Base-by-base conservation (phyloP, 2,113 vertebrate genomes). In the Larimichthys crocea region DNA sequence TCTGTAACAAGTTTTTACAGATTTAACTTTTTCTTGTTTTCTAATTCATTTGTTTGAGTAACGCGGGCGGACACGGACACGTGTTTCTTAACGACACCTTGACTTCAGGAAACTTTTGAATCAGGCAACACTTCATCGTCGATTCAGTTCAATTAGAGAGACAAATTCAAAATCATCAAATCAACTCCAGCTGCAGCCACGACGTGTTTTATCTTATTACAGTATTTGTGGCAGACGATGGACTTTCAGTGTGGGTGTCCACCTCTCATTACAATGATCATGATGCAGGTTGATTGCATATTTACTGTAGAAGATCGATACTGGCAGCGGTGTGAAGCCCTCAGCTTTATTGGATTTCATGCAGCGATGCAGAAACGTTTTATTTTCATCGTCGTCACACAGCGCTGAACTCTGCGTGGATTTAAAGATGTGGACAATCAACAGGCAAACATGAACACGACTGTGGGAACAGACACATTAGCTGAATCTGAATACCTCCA, bases 271-370 rank as follows among this genome's bases (percentile, higher is more conserved):
- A 31, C 5, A 35, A 59, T 5, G 42, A 72, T 31, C n/a, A 40
- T 14, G 31, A 63, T 26, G n/a, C 22, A 17, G 62, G 62, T 26
- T 44, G 16, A 63, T 53, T 74, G 20, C 49, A 53, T 24, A 52
- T 55, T 29, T 40, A 40, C 35, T 40, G 35, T 46, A 56, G 22
- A 40, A 22, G 62, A 66, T 76, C 74, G 17, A 65, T 66, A 57
- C 2, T 0, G 31, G 73, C 22, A 48, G 40, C 40, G 17, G 56
- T 12, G 49, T 64, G 35, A 67, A 40, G 17, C 35, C 48, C 22
- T 70, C 7, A 49, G n/a, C 16, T 50, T 24, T 16, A 42, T 15
- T 4, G 14, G 14, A 61, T 22, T 35, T 7, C 31, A 42, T 5
- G 46, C 29, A 52, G 11, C 7, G 35, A 67, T 2, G 29, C 20